These are phyloP conservation scores for Gymnothorax reevesii DNA, from an alignment of 2,797 vertebrate species.

Conservation along the genomic window DNA sequence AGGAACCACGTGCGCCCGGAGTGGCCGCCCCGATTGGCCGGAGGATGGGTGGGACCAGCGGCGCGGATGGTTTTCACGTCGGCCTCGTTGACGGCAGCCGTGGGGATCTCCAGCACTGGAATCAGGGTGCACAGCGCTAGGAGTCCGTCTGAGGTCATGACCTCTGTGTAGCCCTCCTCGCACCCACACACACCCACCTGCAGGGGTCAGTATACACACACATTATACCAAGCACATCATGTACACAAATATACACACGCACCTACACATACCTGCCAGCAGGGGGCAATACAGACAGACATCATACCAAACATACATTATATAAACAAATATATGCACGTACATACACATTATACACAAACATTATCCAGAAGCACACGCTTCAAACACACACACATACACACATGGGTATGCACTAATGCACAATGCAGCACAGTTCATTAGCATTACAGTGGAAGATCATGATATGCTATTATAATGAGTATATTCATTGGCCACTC, in stretches of 20 bases:
- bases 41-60: slow-evolving; percentile 85
- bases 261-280: not conserved
- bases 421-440: not conserved
- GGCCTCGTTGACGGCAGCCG: slow-evolving; percentile 83
- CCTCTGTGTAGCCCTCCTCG: slow-evolving; percentile 91
- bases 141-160: slow-evolving; percentile 84
- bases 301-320: too few relatives aligned
- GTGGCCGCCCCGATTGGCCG: slow-evolving; percentile 77
- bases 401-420: too few relatives aligned
- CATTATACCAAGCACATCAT: not conserved
- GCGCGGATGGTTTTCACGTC: slow-evolving; percentile 95
- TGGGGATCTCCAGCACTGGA: slow-evolving; percentile 90
- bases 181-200: slow-evolving; percentile 88
- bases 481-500: too few relatives aligned
- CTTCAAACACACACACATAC: too few relatives aligned
- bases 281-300: too few relatives aligned
- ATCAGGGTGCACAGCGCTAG: slow-evolving; percentile 93
- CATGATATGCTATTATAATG: too few relatives aligned
- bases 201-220: slow-evolving; percentile 37
- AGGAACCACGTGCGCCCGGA: slow-evolving; percentile 92
- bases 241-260: slow-evolving; percentile 8
- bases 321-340: too few relatives aligned
- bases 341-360: too few relatives aligned
- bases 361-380: too few relatives aligned
- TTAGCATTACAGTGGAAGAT: not conserved